These are phyloP conservation scores for Balaeniceps rex DNA, from an alignment of 2,113 vertebrate species.

Conservation along the genomic window DNA sequence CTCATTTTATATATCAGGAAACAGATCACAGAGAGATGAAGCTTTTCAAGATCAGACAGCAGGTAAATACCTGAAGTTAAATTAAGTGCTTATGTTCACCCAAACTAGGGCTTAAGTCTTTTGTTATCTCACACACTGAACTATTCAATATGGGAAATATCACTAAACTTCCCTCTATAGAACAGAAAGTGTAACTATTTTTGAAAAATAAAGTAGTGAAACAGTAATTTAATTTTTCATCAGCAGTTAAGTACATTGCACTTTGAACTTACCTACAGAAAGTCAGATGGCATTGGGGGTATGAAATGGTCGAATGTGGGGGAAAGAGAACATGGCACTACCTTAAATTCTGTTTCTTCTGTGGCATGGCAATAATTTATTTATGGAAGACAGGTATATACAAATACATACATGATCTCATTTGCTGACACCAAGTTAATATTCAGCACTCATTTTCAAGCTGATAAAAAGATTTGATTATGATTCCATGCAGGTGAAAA, in stretches of 20 bases:
- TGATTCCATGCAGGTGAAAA: neutral
- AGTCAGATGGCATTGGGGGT: neutral
- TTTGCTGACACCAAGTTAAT: neutral
- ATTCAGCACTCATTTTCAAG: neutral
- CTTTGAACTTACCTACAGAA: neutral
- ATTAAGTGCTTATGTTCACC: neutral
- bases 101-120: neutral
- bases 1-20: neutral
- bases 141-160: neutral
- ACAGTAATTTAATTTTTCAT: neutral
- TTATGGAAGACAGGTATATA: neutral
- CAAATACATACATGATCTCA: neutral
- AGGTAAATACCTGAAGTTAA: neutral
- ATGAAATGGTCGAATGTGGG: neutral
- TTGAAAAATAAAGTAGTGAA: neutral
- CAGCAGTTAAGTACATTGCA: neutral
- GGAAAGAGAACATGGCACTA: fast-evolving
- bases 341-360: neutral
- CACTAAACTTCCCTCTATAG: neutral
- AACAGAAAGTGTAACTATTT: neutral
- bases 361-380: neutral
- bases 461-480: neutral
- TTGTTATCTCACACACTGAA: neutral
- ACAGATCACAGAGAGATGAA: neutral
- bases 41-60: neutral